A percentile compares a stretch with the other conserved stretches of the same genome.
Evolutionary conservation across 2,113 vertebrate species (phyloP).

Genomic region (Apus apus): DNA sequence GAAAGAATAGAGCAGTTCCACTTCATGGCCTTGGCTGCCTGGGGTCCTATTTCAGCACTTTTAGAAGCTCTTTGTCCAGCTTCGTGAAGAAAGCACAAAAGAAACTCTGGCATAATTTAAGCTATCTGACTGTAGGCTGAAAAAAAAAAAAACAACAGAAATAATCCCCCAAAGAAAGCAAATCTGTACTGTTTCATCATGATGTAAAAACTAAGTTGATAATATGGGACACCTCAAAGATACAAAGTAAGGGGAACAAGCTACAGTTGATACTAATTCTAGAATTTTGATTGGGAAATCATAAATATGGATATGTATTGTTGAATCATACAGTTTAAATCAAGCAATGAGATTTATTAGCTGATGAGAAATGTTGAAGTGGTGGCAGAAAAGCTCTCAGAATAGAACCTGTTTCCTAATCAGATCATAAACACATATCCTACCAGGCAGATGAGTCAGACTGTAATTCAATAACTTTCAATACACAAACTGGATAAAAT

Average conservation of each 20-base stretch:
- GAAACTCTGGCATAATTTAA: background rate
- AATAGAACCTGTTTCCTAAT: slow-evolving; percentile 13
- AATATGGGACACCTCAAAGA: background rate
- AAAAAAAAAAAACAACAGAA: background rate
- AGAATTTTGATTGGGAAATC: background rate
- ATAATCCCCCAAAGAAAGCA: background rate
- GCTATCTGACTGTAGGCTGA: background rate
- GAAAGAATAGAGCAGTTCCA: background rate
- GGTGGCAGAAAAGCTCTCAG: background rate
- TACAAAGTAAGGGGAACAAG: background rate
- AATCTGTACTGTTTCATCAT: background rate
- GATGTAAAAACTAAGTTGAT: background rate
- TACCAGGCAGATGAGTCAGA: background rate
- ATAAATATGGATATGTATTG: slow-evolving; percentile 42
- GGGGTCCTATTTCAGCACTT: background rate
- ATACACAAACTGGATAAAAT: background rate
- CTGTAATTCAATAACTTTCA: background rate
- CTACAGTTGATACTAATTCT: background rate
- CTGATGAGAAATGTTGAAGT: slow-evolving; percentile 25
- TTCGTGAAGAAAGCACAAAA: background rate
- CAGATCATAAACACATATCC: background rate
- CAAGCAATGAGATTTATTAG: background rate
- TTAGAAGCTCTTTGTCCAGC: background rate
- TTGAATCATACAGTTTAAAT: slow-evolving; percentile 29
- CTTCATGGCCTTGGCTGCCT: background rate